Conservation (phyloP, 2,113 vertebrate species). For the Scortum barcoo region DNA sequence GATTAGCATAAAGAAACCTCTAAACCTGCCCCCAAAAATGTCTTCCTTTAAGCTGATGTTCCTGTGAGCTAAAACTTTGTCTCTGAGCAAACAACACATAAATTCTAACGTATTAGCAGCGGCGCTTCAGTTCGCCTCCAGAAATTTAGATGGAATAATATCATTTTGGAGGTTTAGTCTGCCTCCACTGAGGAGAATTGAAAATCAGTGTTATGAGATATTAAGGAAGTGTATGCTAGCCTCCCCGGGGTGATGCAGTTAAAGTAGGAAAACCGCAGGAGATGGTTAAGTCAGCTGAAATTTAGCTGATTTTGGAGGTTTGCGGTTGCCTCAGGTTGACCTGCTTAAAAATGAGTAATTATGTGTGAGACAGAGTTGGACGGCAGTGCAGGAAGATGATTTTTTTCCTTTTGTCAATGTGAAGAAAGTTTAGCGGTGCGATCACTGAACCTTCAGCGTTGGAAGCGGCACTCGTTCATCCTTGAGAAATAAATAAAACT, state of each 20-base stretch:
- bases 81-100: background rate
- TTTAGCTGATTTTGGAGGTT: constrained; percentile 49
- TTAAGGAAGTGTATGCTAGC: background rate
- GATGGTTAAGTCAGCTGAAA: background rate
- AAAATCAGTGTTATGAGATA: constrained; percentile 13
- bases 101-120: background rate
- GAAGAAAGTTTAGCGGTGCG: background rate
- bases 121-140: background rate
- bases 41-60: background rate
- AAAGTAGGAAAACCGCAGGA: background rate
- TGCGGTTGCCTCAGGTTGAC: constrained; percentile 5
- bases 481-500: background rate
- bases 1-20: background rate
- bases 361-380: constrained; percentile 6
- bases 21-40: background rate
- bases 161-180: constrained; percentile 11
- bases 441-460: background rate
- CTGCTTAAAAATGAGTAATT: constrained; percentile 33
- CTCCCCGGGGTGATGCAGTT: background rate
- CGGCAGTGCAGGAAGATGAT: constrained; percentile 13
- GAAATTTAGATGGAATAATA: background rate
- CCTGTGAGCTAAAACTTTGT: background rate
- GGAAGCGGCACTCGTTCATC: background rate
- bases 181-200: background rate
- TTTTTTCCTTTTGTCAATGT: constrained; percentile 14